Conservation (phyloP, 2,113 vertebrate species). For the Odontophorus gujanensis region DNA sequence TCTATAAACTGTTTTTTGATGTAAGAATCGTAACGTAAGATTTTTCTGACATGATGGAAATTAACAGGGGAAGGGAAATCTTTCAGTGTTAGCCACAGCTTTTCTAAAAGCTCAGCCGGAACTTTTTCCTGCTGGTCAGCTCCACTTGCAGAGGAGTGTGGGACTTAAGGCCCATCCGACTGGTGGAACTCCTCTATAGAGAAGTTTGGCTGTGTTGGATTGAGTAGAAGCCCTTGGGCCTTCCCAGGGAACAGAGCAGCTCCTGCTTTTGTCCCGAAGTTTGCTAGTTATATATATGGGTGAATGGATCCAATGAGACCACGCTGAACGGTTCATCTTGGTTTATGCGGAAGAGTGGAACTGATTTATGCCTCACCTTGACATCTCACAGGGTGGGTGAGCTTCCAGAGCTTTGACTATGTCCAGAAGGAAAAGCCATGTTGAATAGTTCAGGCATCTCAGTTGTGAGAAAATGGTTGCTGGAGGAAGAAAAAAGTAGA, state of each 20-base stretch:
- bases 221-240: slow-evolving; percentile 9
- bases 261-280: neutral
- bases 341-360: neutral
- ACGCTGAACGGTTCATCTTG: neutral
- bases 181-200: neutral
- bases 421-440: neutral
- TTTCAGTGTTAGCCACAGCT: neutral
- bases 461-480: neutral
- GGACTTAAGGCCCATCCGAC: neutral
- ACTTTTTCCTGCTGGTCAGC: neutral
- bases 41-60: slow-evolving; percentile 25
- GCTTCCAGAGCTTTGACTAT: neutral
- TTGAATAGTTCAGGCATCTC: rapidly evolving
- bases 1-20: slow-evolving; percentile 42
- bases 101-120: neutral
- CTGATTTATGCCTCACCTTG: neutral
- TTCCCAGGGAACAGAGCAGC: slow-evolving; percentile 6
- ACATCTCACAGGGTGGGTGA: neutral
- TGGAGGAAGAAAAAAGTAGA: neutral
- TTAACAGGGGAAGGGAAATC: neutral
- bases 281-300: neutral
- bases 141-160: rapidly evolving
- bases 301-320: neutral
- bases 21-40: neutral
- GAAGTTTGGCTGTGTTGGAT: neutral